Conservation (phyloP, 1,140 invertebrate species). For the Contarinia nasturtii region DNA sequence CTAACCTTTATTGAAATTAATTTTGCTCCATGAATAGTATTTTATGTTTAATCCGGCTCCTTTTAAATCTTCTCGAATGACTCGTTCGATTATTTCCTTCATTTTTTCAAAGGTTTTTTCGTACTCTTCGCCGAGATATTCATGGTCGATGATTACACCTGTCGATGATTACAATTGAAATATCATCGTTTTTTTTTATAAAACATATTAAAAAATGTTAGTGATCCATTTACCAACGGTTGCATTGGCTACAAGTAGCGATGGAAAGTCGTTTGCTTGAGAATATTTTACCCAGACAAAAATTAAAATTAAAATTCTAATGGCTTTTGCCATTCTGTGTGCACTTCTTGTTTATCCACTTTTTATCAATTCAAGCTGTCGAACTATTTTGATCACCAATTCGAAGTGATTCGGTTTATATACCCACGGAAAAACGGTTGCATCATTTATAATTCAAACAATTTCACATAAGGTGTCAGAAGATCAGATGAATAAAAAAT, state of each 20-base stretch:
- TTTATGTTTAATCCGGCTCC: conserved; percentile 35
- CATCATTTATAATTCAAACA: too few relatives aligned
- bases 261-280: conserved; percentile 38
- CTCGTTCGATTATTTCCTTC: conserved; percentile 34
- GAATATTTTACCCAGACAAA: neutral
- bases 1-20: conserved; percentile 42
- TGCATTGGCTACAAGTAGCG: conserved; percentile 43
- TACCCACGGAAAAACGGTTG: too few relatives aligned
- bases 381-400: too few relatives aligned
- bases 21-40: conserved; percentile 39
- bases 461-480: too few relatives aligned
- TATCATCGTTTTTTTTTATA: conserved; percentile 1
- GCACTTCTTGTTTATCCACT: too few relatives aligned
- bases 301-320: neutral
- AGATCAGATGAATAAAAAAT: too few relatives aligned
- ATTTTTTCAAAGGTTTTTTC: conserved; percentile 31
- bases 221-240: conserved; percentile 35
- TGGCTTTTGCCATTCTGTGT: neutral
- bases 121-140: conserved; percentile 35
- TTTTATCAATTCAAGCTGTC: too few relatives aligned
- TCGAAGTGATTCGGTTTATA: too few relatives aligned
- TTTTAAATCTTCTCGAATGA: conserved; percentile 35
- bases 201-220: neutral
- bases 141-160: conserved; percentile 40
- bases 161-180: conserved; percentile 3